Evolutionary conservation across 2,888 invertebrate species (phyloP).

Genomic region (Nephrotoma flavescens): DNA sequence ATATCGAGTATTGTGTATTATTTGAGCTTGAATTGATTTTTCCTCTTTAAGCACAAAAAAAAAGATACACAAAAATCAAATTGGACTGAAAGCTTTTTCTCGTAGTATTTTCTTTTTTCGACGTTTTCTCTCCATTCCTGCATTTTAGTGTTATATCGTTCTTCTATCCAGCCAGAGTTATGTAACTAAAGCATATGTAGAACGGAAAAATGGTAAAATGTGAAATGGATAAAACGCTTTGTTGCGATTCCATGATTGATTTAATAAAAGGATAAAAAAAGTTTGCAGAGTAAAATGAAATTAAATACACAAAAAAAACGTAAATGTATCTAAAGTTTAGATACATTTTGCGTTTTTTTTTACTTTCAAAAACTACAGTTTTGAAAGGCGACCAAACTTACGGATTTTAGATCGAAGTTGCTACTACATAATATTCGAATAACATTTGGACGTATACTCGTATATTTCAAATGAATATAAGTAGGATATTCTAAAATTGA

Average conservation of each 20-base stretch:
- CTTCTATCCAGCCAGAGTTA: neutral
- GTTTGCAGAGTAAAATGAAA: neutral
- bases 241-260: neutral
- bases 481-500: no score
- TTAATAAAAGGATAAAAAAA: neutral
- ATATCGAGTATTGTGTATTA: neutral
- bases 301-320: no score
- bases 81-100: neutral
- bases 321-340: no score
- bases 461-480: no score
- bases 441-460: no score
- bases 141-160: neutral
- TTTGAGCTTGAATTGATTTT: neutral
- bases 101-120: neutral
- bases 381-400: no score
- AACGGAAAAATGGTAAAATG: neutral
- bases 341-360: no score
- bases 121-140: neutral
- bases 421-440: no score
- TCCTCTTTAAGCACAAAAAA: neutral
- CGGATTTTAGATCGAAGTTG: no score
- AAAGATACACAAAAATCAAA: neutral
- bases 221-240: neutral
- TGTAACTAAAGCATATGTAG: neutral
- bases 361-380: no score